Percentiles rank a stretch among this genome's conserved stretches.
These are phyloP conservation scores for Mustelus asterias DNA, from an alignment of 2,113 vertebrate species.

Conservation along the genomic window DNA sequence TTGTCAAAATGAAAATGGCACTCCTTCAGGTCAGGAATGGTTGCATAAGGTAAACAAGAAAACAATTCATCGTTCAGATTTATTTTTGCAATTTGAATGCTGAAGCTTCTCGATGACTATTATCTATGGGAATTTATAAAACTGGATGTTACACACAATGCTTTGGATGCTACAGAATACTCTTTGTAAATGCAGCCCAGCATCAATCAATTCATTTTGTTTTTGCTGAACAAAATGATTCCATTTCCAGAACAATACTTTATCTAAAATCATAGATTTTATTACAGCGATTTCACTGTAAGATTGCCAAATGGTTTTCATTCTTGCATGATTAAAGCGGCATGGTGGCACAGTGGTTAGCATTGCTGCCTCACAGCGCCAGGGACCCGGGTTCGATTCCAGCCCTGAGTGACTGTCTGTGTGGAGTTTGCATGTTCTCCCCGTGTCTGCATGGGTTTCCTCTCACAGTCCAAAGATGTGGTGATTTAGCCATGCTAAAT, in stretches of 20 bases:
- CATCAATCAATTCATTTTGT: neutral
- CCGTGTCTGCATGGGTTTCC: no score
- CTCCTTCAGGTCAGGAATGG: neutral
- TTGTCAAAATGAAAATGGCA: constrained; percentile 25
- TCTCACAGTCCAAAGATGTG: no score
- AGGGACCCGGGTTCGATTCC: no score
- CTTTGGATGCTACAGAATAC: neutral
- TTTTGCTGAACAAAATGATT: neutral
- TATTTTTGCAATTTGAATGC: neutral
- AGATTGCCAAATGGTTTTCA: neutral
- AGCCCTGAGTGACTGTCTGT: no score
- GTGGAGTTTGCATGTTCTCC: no score
- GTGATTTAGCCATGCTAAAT: no score
- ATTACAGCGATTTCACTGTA: neutral
- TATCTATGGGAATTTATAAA: neutral
- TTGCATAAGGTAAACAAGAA: neutral
- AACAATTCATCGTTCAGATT: neutral
- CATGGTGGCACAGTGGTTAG: no score
- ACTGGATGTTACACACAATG: neutral
- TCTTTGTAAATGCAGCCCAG: neutral
- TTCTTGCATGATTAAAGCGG: neutral
- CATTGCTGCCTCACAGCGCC: no score
- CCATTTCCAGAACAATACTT: neutral
- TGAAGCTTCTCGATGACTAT: neutral
- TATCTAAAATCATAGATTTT: neutral